A percentile compares a stretch with the other conserved stretches of the same genome.
phyloP scores from a whole-genome alignment of 2,888 invertebrate genomes.

The Sinhomidia bicolor region DNA sequence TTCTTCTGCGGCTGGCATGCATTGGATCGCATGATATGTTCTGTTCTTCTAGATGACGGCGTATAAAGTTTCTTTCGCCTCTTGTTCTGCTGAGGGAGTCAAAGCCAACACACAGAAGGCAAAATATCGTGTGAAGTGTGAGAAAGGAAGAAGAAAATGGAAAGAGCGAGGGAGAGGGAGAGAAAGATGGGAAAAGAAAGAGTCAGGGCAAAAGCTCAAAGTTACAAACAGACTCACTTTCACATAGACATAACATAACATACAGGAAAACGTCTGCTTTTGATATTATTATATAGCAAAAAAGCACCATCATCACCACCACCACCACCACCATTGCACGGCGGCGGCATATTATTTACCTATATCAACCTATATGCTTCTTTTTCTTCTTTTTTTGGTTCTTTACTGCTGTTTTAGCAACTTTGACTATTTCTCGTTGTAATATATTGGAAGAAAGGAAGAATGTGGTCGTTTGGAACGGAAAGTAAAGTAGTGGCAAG shows the following conservation, averaged over 20 bases:
- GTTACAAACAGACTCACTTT: constrained; percentile 48
- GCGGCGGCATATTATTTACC: too few relatives aligned
- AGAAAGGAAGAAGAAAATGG: not conserved
- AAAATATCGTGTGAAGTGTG: constrained; percentile 22
- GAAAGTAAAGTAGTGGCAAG: constrained; percentile 70
- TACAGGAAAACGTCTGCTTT: constrained; percentile 59
- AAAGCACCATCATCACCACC: constrained; percentile 13
- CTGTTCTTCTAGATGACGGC: constrained; percentile 1
- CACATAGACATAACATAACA: constrained; percentile 17
- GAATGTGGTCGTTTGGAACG: constrained; percentile 65
- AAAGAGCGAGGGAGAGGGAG: not conserved
- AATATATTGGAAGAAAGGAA: constrained; percentile 44
- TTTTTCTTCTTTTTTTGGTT: too few relatives aligned
- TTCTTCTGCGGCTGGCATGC: constrained; percentile 39
- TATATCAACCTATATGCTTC: too few relatives aligned
- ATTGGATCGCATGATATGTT: constrained; percentile 37
- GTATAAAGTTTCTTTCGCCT: constrained; percentile 37
- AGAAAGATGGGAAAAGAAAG: constrained; percentile 9
- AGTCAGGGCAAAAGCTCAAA: constrained; percentile 57
- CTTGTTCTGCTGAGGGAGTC: constrained; percentile 15
- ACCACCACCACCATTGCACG: not conserved
- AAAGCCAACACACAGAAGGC: constrained; percentile 27
- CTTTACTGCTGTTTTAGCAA: constrained; percentile 25
- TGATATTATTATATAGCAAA: constrained; percentile 3
- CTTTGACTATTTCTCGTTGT: constrained; percentile 45